Conservation (phyloP, 2,113 vertebrate genomes). For the Rhinogobius similis region DNA sequence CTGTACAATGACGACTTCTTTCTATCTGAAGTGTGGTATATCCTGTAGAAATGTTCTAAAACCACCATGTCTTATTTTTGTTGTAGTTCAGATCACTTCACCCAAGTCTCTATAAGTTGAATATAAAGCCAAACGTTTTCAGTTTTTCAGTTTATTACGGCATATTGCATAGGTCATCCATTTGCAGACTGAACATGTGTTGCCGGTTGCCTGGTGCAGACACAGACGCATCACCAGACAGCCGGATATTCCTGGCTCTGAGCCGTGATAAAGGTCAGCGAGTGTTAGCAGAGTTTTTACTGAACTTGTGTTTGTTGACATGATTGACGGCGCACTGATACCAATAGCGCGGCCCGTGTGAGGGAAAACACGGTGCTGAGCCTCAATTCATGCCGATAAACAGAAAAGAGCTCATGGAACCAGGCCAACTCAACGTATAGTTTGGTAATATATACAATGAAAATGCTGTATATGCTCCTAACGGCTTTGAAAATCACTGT, state of each 20-base stretch:
- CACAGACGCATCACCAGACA: neutral
- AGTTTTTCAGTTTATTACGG: neutral
- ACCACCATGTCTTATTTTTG: neutral
- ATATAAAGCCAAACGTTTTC: neutral
- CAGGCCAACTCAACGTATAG: constrained; percentile 15
- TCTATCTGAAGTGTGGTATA: no score
- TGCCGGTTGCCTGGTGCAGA: constrained; percentile 3
- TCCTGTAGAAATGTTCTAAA: no score
- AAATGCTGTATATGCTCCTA: constrained; percentile 15
- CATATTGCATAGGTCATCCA: constrained; percentile 6
- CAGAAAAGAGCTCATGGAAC: neutral
- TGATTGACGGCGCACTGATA: neutral
- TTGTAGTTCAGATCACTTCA: neutral
- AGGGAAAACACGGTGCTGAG: constrained; percentile 10
- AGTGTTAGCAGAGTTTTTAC: constrained; percentile 5
- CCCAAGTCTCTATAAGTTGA: neutral
- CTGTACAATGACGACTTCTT: no score
- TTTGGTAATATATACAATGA: neutral
- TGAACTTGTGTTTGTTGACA: neutral
- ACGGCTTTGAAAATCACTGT: constrained; percentile 24
- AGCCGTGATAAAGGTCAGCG: constrained; percentile 7
- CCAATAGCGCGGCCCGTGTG: neutral
- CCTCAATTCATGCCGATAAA: constrained; percentile 13
- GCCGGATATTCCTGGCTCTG: constrained; percentile 2
- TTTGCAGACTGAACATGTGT: constrained; percentile 6